Evolutionary conservation across 2,797 vertebrate genomes (phyloP).

Genomic region (Telmatherina bonti): DNA sequence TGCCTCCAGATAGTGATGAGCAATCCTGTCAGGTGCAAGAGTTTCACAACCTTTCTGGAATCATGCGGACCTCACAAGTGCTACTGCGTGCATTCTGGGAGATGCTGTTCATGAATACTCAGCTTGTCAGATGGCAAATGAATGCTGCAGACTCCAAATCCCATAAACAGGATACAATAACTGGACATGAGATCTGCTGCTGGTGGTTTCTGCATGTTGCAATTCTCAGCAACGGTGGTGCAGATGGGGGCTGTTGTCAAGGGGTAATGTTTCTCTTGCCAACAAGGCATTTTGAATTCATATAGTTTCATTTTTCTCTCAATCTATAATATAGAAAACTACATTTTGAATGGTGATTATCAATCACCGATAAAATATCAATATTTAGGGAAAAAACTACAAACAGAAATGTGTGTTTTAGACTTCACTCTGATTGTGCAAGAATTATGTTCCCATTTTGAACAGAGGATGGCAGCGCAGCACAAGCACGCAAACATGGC

Average conservation of each 20-base stretch:
- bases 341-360: background rate
- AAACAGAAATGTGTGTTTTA: background rate
- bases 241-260: background rate
- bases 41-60: constrained; percentile 67
- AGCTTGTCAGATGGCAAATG: background rate
- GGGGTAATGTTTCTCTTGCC: constrained; percentile 5
- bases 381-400: background rate
- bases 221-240: constrained; percentile 42
- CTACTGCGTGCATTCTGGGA: constrained; percentile 68
- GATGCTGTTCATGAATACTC: constrained; percentile 68
- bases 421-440: background rate
- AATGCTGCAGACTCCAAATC: constrained; percentile 70
- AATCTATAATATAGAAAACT: background rate
- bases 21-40: constrained; percentile 57
- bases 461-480: constrained; percentile 43
- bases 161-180: constrained; percentile 46
- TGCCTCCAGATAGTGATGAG: constrained; percentile 52
- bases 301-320: no score
- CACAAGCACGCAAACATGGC: background rate
- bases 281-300: constrained; percentile 20
- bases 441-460: constrained; percentile 9
- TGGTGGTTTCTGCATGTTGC: constrained; percentile 21
- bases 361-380: background rate
- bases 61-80: constrained; percentile 43
- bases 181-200: constrained; percentile 40